A percentile compares a stretch with the other conserved stretches of the same genome.
Evolutionary conservation across 2,888 invertebrate species (phyloP).

Genomic region (Mycalesis mineus): DNA sequence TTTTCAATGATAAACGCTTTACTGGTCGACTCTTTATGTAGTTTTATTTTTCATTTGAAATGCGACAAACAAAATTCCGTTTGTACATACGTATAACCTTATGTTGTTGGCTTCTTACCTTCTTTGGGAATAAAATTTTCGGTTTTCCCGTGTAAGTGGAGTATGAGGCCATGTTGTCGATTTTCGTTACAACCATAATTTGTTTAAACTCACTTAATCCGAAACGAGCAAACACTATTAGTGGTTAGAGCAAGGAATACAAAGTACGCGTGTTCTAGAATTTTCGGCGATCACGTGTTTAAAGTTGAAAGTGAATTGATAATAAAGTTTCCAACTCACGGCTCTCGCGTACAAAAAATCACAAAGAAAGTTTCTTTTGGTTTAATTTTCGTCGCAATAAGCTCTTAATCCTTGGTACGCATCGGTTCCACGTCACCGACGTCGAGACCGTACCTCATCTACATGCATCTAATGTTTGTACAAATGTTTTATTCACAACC

Average conservation of each 20-base stretch:
- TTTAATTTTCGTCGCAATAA: constrained; percentile 66
- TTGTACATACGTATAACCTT: constrained; percentile 9
- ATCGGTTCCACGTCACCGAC: constrained; percentile 67
- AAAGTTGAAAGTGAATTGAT: constrained; percentile 38
- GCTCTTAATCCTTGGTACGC: constrained; percentile 63
- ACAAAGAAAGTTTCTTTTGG: constrained; percentile 61
- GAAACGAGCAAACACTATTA: constrained; percentile 52
- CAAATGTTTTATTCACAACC: constrained; percentile 39
- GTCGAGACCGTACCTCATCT: constrained; percentile 45
- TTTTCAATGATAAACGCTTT: constrained; percentile 16
- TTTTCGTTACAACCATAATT: constrained; percentile 75
- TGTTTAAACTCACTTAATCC: constrained; percentile 56
- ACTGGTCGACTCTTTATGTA: constrained; percentile 19
- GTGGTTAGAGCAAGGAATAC: constrained; percentile 45
- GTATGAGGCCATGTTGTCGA: constrained; percentile 75
- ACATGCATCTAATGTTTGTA: constrained; percentile 38
- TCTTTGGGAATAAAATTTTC: constrained; percentile 74
- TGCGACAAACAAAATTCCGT: constrained; percentile 23
- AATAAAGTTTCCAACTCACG: constrained; percentile 52
- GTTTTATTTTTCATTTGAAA: constrained; percentile 8
- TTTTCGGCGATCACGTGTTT: constrained; percentile 65
- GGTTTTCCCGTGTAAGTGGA: constrained; percentile 74
- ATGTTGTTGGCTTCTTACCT: constrained; percentile 50
- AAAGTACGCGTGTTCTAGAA: constrained; percentile 59
- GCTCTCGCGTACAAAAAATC: constrained; percentile 48